Evolutionary conservation across 30 jellyfish, hydroid and myxozoan genomes (phyloP).

Genomic region (Nemopilema nomurai): DNA sequence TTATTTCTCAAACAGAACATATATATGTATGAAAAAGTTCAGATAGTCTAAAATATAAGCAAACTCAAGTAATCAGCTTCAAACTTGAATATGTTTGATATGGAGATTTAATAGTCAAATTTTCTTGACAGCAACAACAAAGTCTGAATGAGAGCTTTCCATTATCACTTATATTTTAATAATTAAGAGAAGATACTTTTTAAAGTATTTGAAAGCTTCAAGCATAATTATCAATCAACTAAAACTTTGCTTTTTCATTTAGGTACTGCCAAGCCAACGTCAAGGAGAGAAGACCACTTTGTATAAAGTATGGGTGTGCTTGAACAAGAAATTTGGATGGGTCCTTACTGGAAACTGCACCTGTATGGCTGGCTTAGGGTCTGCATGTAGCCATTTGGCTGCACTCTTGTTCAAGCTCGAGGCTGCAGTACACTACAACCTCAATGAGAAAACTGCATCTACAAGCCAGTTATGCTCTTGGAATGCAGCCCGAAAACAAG

Average conservation of each 20-base stretch:
- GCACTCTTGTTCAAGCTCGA: conserved; percentile 37
- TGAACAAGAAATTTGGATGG: conserved; percentile 6
- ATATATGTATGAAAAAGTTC: too few species aligned
- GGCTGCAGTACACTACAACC: conserved; percentile 54
- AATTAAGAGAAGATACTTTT: background rate
- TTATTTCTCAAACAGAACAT: background rate
- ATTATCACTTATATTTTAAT: background rate
- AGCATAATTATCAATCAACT: background rate
- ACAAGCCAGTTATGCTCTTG: conserved; percentile 38
- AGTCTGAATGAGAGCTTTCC: background rate
- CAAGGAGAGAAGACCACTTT: conserved; percentile 19
- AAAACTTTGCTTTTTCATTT: background rate
- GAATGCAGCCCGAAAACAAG: conserved; percentile 20
- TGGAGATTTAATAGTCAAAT: background rate
- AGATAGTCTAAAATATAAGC: too few species aligned
- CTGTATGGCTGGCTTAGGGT: conserved; percentile 57
- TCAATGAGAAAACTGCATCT: conserved; percentile 26
- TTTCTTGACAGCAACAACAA: background rate
- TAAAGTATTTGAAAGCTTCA: background rate
- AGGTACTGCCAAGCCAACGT: conserved; percentile 49
- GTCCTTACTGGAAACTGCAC: conserved; percentile 40
- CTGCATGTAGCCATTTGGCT: conserved; percentile 53
- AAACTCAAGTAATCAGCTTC: too few species aligned
- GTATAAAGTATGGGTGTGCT: conserved; percentile 15
- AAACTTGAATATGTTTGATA: too few species aligned